phyloP scores from a whole-genome alignment of 2,113 vertebrate species.

The Gorsachius goisagi region DNA sequence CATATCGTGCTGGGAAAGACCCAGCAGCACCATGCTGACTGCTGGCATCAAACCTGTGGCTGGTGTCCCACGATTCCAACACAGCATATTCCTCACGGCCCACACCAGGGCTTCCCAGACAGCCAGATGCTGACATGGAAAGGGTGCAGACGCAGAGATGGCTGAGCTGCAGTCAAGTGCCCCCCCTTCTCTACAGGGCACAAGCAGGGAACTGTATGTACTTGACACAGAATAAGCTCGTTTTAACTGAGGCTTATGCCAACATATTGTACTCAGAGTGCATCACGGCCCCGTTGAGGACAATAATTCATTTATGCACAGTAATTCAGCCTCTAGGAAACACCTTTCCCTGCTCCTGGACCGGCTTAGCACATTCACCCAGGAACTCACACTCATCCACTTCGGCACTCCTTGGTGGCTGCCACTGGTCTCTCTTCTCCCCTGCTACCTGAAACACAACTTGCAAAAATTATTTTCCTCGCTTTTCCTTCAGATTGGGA shows the following conservation, averaged over 20 bases:
- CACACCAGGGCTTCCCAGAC: accelerated
- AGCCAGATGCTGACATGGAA: background rate
- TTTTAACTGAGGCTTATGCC: background rate
- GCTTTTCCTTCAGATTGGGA: background rate
- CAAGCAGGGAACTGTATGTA: accelerated
- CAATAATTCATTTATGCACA: background rate
- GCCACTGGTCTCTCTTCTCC: background rate
- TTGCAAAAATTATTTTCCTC: background rate
- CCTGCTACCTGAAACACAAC: background rate
- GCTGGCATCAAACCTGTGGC: background rate
- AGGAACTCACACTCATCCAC: background rate
- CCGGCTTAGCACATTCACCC: background rate
- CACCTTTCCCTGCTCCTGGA: background rate
- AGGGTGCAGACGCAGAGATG: background rate
- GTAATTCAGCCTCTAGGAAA: background rate
- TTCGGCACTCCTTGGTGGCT: background rate
- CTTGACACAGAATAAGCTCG: background rate
- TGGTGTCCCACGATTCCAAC: accelerated
- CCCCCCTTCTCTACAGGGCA: background rate
- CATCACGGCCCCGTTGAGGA: background rate
- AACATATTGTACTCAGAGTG: background rate
- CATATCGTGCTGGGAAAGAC: background rate
- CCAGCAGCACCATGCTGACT: background rate
- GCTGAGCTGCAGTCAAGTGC: background rate
- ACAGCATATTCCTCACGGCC: accelerated